Evolutionary conservation across 1,140 invertebrate species (phyloP), one percentile per base, ranked within the genome.

Genomic region (Paralvinella palmiformis): DNA sequence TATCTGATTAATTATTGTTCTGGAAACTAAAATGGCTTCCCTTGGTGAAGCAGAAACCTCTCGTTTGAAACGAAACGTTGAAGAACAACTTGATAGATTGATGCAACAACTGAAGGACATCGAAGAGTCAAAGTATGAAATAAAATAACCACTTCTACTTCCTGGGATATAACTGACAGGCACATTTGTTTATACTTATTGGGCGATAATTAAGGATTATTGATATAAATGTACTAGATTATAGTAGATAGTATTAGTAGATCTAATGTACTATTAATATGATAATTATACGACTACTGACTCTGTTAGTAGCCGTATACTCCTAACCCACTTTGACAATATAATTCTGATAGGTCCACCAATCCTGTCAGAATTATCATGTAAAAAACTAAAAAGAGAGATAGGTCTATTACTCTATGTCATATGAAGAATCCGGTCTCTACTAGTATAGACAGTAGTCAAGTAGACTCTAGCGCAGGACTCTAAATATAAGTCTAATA

Each of bases 91-190:
- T 20, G 87, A 89, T 65, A 77, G 89, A 63, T 75, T 91, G 45
- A 82, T 90, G 15, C 84, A 88, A 69, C 88, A 91, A 73, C 75
- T 91, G 29, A 78, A 84, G 45, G 89, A 91, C 78, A 80, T 91
- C 59, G 88, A 91, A 73, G 85, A 88, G 70, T 85, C 83, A 82
- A 87, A 84, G 88, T 89, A 81, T 75, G 66, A 50, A 52, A 5
- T 63, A 27, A 50, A n/a, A n/a, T n/a, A n/a, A n/a, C n/a, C n/a
- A n/a, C n/a, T 31, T 57, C 52, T 48, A 32, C 27, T 31, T 17
- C 17, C 61, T 60, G 22, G 10, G n/a, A 48, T 15, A 3, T 57
- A 61, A 29, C 32, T 55, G 15, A 22, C 15, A 52, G 29, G 20
- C 24, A 29, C 7, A 31, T 24, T 22, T 20, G 24, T 33, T 24